Evolutionary conservation across 1,140 invertebrate species (phyloP).

Genomic region (Drosophila burlai): DNA sequence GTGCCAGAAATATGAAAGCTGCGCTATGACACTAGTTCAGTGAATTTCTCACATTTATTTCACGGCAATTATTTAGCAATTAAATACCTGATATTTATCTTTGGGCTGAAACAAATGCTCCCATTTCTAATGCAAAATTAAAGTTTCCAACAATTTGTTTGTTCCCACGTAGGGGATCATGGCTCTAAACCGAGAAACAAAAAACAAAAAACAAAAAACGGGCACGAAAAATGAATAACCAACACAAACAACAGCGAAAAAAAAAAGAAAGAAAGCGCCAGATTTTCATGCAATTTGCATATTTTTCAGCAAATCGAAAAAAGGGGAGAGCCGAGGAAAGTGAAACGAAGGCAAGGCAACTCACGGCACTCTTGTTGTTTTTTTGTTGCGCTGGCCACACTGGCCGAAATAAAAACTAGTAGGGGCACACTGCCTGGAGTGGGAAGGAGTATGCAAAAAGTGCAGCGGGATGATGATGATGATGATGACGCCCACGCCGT

Average conservation of each 20-base stretch:
- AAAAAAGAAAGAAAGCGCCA: slow-evolving; percentile 42
- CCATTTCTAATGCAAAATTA: neutral
- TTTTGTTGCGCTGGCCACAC: slow-evolving; percentile 62
- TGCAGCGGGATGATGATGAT: slow-evolving; percentile 16
- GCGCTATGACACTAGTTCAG: neutral
- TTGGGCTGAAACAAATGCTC: neutral
- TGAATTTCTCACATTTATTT: neutral
- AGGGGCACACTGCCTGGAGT: slow-evolving; percentile 2
- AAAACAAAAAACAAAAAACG: neutral
- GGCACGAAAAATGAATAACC: slow-evolving; percentile 11
- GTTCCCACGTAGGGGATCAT: slow-evolving; percentile 19
- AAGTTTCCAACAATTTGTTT: neutral
- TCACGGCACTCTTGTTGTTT: slow-evolving; percentile 40
- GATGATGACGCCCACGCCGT: slow-evolving; percentile 53
- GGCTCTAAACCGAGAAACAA: neutral
- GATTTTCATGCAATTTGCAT: slow-evolving; percentile 77
- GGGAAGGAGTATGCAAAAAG: slow-evolving; percentile 54
- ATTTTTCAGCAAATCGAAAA: slow-evolving; percentile 51
- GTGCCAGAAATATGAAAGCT: neutral
- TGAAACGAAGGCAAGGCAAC: slow-evolving; percentile 24
- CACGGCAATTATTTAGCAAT: neutral
- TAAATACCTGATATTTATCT: neutral
- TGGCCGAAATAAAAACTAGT: slow-evolving; percentile 9
- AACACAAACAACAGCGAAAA: slow-evolving; percentile 15
- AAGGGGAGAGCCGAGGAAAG: slow-evolving; percentile 16